Evolutionary conservation across 1,140 invertebrate genomes (phyloP).

Genomic region (Scylla paramamosain): DNA sequence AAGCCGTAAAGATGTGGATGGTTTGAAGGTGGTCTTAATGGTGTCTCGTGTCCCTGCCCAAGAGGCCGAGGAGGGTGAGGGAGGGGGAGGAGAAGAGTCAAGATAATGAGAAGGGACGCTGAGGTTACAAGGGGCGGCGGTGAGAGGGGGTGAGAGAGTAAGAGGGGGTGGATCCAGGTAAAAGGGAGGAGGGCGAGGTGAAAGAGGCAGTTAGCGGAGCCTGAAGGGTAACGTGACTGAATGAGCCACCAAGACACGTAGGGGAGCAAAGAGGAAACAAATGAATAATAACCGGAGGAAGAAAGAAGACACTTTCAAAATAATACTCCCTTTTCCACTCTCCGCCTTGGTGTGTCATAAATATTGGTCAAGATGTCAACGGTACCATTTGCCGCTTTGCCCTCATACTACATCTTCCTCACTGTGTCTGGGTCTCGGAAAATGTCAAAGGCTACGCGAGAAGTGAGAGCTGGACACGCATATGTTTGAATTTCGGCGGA

Average conservation of each 20-base stretch:
- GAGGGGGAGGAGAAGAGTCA: not conserved
- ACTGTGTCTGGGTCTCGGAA: not conserved
- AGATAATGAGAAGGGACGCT: not conserved
- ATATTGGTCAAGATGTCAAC: not conserved
- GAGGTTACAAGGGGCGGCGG: not conserved
- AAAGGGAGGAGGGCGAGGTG: not conserved
- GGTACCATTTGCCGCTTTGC: not conserved
- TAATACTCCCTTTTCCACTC: not conserved
- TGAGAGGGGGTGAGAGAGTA: not conserved
- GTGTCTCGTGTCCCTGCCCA: not conserved
- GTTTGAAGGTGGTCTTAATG: conserved; percentile 32
- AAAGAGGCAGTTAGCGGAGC: not conserved
- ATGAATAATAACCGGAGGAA: not conserved
- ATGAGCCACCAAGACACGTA: not conserved
- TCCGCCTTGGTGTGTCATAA: not conserved
- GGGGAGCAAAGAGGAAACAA: not conserved
- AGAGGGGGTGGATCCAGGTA: not conserved
- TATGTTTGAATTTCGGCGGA: not conserved
- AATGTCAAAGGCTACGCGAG: not conserved
- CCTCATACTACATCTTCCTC: not conserved
- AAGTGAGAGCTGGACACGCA: not conserved
- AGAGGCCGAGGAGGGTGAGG: not conserved
- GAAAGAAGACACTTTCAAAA: not conserved
- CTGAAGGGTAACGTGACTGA: not conserved
- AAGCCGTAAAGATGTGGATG: not conserved